Conservation (phyloP, 1,140 invertebrate genomes). For the Magallana gigas region DNA sequence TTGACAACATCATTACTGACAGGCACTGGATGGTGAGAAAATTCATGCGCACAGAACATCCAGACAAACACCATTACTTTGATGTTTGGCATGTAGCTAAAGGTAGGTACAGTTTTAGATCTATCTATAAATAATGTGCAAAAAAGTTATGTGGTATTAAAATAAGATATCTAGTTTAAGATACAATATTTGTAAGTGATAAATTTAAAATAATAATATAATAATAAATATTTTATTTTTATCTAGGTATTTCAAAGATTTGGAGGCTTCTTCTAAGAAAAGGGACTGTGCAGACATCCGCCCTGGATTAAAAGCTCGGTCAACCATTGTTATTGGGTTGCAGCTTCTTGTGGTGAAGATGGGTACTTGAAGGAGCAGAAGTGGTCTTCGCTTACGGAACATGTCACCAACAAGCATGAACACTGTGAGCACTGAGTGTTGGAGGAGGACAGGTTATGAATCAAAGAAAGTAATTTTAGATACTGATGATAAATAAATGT, state of each 20-base stretch:
- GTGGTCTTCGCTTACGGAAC: neutral
- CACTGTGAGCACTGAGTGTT: neutral
- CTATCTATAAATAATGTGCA: neutral
- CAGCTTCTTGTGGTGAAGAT: constrained; percentile 36
- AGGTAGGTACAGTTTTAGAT: neutral
- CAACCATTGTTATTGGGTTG: constrained; percentile 63
- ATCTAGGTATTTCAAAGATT: constrained; percentile 38
- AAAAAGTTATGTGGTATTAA: neutral
- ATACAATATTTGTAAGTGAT: neutral
- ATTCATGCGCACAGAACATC: neutral
- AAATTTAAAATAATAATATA: neutral
- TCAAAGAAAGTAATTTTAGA: neutral
- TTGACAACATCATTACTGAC: neutral
- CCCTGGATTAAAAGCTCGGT: constrained; percentile 49
- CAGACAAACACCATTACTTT: neutral
- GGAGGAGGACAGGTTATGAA: neutral
- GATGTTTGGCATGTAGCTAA: constrained; percentile 33
- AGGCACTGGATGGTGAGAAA: neutral
- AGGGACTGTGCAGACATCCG: constrained; percentile 34
- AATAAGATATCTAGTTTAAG: neutral
- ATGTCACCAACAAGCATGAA: neutral
- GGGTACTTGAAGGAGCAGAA: neutral
- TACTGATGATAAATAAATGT: neutral
- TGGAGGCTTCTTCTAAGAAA: constrained; percentile 18
- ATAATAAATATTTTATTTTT: neutral